Conservation (phyloP, 1,140 invertebrate species). For the Planococcus citri region DNA sequence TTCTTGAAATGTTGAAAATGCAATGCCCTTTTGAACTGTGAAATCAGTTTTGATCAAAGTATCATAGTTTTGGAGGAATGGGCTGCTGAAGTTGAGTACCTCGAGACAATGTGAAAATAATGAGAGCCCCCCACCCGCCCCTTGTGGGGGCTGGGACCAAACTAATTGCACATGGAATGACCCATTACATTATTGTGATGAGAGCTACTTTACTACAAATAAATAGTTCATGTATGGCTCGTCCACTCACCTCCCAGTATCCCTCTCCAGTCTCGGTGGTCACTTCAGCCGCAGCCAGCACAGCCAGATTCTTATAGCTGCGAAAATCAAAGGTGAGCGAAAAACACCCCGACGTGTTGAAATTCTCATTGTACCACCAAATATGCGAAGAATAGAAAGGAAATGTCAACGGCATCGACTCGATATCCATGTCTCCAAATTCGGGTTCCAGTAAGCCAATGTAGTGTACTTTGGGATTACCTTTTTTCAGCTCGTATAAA, state of each 20-base stretch:
- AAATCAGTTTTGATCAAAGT: too few relatives aligned
- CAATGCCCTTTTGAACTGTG: too few relatives aligned
- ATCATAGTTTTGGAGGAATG: too few relatives aligned
- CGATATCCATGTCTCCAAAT: slow-evolving; percentile 68
- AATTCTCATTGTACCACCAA: slow-evolving; percentile 62
- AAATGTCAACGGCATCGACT: slow-evolving; percentile 82
- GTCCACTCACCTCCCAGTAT: slow-evolving; percentile 67
- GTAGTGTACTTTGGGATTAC: slow-evolving; percentile 69
- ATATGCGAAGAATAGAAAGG: slow-evolving; percentile 78
- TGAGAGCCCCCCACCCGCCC: too few relatives aligned
- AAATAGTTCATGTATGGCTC: too few relatives aligned
- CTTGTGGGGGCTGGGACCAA: too few relatives aligned
- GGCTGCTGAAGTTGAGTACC: too few relatives aligned
- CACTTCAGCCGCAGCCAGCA: slow-evolving; percentile 71
- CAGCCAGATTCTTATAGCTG: slow-evolving; percentile 65
- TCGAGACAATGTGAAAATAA: too few relatives aligned
- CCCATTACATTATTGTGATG: too few relatives aligned
- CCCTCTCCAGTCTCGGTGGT: slow-evolving; percentile 53
- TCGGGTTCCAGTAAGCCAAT: slow-evolving; percentile 66
- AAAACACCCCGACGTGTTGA: slow-evolving; percentile 38
- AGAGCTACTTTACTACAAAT: too few relatives aligned
- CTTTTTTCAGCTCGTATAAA: slow-evolving; percentile 68
- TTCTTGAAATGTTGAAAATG: too few relatives aligned
- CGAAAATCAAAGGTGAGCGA: slow-evolving; percentile 79
- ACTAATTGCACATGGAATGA: too few relatives aligned